Percentiles rank a stretch among this genome's conserved stretches.
These are phyloP conservation scores for Leptopilina myrica DNA, from an alignment of 2,888 invertebrate genomes.

Conservation along the genomic window DNA sequence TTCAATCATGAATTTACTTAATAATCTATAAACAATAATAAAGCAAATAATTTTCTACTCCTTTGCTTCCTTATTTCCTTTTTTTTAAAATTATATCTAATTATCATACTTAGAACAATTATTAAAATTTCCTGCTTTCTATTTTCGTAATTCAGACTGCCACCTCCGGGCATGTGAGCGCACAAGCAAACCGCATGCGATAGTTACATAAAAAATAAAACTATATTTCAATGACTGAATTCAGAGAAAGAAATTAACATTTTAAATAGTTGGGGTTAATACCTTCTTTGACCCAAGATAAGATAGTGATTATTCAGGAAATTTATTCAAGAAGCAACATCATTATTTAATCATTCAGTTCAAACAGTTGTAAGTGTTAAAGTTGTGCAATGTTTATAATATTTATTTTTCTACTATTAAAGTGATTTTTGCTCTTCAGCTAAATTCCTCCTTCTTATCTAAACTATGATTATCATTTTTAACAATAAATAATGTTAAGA, in stretches of 20 bases:
- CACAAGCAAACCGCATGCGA: not conserved
- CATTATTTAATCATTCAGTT: constrained; percentile 10
- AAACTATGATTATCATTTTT: not conserved
- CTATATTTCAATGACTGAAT: not conserved
- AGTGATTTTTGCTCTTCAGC: not conserved
- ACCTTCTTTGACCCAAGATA: constrained; percentile 29
- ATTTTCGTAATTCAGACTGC: too few species aligned
- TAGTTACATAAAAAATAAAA: not conserved
- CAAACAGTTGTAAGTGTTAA: not conserved
- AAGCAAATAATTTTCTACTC: too few species aligned
- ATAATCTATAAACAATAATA: not conserved
- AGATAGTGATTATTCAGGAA: constrained; percentile 21
- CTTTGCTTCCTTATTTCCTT: too few species aligned
- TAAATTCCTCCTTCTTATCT: not conserved
- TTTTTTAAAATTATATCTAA: too few species aligned
- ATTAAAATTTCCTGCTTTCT: too few species aligned
- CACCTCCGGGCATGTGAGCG: too few species aligned
- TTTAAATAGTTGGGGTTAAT: constrained; percentile 10
- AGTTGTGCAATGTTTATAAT: not conserved
- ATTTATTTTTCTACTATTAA: too few species aligned
- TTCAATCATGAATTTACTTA: not conserved
- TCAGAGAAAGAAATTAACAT: not conserved
- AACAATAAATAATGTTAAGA: not conserved
- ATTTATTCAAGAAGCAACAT: not conserved
- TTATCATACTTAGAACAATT: too few species aligned